A percentile compares a stretch with the other conserved stretches of the same genome.
phyloP scores from a whole-genome alignment of 2,888 invertebrate genomes.

The Strigamia transsilvanica region DNA sequence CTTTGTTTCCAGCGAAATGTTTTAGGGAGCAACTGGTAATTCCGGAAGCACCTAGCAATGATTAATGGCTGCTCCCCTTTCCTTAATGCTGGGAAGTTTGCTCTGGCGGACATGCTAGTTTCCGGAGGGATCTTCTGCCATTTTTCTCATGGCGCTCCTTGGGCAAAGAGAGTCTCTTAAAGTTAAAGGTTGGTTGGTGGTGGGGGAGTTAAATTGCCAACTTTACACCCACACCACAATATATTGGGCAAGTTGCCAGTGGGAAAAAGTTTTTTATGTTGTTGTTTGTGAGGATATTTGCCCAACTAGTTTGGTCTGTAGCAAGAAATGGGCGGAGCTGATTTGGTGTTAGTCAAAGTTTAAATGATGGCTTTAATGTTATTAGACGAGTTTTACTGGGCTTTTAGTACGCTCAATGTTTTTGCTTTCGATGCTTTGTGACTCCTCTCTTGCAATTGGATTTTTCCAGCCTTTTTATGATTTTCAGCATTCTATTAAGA shows the following conservation, averaged over 20 bases:
- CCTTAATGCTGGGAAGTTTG: slow-evolving; percentile 20
- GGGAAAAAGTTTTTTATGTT: slow-evolving; percentile 11
- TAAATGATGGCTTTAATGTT: too few species aligned
- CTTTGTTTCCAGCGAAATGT: background rate
- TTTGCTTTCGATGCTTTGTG: too few species aligned
- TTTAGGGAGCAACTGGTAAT: slow-evolving; percentile 11
- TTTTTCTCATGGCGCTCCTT: slow-evolving; percentile 9
- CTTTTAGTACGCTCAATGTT: background rate
- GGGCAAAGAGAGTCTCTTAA: background rate
- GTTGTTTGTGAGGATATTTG: background rate
- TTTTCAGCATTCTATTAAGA: too few species aligned
- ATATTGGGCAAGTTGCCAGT: slow-evolving; percentile 7
- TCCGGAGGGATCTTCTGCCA: slow-evolving; percentile 15
- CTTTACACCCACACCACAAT: background rate
- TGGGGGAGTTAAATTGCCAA: slow-evolving; percentile 5
- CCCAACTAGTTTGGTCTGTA: background rate
- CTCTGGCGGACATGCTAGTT: slow-evolving; percentile 7
- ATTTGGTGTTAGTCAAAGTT: background rate
- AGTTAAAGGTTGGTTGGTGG: background rate
- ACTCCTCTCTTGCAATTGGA: too few species aligned
- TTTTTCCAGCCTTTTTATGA: too few species aligned
- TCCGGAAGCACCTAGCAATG: slow-evolving; percentile 15
- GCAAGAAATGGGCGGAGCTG: background rate
- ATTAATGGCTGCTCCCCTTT: slow-evolving; percentile 20
- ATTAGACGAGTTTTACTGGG: background rate